phyloP scores from a whole-genome alignment of 2,888 invertebrate species.

The Aricia artaxerxes region DNA sequence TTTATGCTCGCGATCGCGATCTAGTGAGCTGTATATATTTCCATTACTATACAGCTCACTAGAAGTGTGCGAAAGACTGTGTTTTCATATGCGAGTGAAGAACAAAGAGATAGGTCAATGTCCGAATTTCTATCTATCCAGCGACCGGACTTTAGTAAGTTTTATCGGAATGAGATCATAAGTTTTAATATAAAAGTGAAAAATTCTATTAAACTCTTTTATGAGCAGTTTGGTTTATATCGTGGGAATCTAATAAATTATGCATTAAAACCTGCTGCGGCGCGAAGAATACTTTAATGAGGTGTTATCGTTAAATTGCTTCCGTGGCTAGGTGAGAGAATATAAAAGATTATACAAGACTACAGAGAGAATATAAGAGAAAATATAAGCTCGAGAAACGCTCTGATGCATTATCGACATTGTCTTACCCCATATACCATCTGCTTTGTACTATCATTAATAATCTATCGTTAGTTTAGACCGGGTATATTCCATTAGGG shows the following conservation, averaged over 20 bases:
- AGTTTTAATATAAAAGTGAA: background rate
- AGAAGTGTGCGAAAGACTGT: no score
- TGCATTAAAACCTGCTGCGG: background rate
- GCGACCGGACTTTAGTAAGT: no score
- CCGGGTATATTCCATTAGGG: background rate
- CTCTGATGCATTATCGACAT: slow-evolving; percentile 18
- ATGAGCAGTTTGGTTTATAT: slow-evolving; percentile 7
- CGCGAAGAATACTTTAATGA: background rate
- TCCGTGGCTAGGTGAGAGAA: background rate
- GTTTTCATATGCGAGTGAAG: no score
- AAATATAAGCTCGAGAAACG: background rate
- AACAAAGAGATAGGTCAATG: no score
- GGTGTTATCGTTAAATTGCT: slow-evolving; percentile 13
- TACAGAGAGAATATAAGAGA: background rate
- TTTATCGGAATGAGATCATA: background rate
- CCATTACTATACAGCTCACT: no score
- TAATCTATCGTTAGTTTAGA: slow-evolving; percentile 22
- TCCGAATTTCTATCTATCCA: no score
- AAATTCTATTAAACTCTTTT: slow-evolving; percentile 9
- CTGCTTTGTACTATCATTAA: slow-evolving; percentile 25
- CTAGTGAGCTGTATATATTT: no score
- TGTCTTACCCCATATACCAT: slow-evolving; percentile 22
- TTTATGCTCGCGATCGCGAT: no score
- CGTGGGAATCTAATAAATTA: slow-evolving; percentile 12
- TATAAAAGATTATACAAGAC: background rate